Percentiles rank a stretch among this genome's conserved stretches.
Evolutionary conservation across 92 coral and sea anemone genomes (phyloP).

Genomic region (Plumapathes pennacea): DNA sequence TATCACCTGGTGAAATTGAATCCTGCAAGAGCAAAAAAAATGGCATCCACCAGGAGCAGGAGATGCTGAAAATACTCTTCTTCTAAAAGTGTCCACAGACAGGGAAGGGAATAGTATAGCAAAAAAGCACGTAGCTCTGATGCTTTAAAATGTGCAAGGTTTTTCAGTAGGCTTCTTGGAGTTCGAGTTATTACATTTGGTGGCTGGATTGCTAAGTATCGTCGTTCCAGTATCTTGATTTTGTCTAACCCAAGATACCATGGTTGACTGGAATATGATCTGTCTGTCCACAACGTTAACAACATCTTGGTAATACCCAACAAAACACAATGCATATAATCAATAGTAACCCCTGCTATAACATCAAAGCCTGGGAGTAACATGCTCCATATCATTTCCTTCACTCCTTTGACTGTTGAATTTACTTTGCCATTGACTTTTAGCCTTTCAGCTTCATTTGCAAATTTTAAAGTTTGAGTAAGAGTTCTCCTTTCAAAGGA

Average conservation of each 20-base stretch:
- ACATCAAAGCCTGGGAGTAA: constrained; percentile 48
- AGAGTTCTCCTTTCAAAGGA: constrained; percentile 19
- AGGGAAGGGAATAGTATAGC: constrained; percentile 27
- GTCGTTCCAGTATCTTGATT: constrained; percentile 15
- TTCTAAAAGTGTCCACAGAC: constrained; percentile 28
- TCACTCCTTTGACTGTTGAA: constrained; percentile 40
- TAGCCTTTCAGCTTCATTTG: constrained; percentile 11
- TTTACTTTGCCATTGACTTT: not conserved
- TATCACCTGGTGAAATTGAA: constrained; percentile 13
- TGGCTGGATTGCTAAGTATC: constrained; percentile 30
- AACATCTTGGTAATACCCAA: constrained; percentile 55
- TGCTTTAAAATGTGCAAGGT: constrained; percentile 33
- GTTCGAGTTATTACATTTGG: constrained; percentile 34
- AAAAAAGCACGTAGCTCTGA: constrained; percentile 36
- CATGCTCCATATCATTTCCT: constrained; percentile 45
- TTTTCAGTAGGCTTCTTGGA: constrained; percentile 33
- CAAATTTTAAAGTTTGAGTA: constrained; percentile 14
- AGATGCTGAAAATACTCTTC: constrained; percentile 47
- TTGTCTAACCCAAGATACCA: constrained; percentile 17
- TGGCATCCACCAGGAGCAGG: constrained; percentile 20
- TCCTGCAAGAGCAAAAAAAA: constrained; percentile 21
- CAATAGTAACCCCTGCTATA: constrained; percentile 43
- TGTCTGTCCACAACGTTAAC: constrained; percentile 33
- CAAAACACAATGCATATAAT: constrained; percentile 53
- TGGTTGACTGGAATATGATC: constrained; percentile 12